phyloP scores from a whole-genome alignment of 2,113 vertebrate genomes.

The Megalops atlanticus region DNA sequence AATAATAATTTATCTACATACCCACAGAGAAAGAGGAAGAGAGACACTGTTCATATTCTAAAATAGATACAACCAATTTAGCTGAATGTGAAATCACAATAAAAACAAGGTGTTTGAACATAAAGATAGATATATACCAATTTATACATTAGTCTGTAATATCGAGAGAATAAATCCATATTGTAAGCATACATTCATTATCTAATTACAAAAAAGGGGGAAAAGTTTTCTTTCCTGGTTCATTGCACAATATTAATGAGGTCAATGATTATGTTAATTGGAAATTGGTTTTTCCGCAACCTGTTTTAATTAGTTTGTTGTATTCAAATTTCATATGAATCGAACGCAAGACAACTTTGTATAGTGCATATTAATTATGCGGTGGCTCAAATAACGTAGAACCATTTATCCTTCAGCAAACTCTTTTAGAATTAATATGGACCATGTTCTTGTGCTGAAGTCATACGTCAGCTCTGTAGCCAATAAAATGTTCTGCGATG shows the following conservation, averaged over 20 bases:
- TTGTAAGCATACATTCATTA: background rate
- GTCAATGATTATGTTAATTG: constrained; percentile 61
- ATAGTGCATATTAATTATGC: constrained; percentile 23
- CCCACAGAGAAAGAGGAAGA: too few relatives aligned
- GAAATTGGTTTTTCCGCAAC: constrained; percentile 35
- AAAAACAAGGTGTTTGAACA: too few relatives aligned
- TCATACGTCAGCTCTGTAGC: too few relatives aligned
- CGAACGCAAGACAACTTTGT: constrained; percentile 33
- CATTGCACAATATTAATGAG: constrained; percentile 61
- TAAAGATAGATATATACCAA: too few relatives aligned
- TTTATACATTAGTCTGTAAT: background rate
- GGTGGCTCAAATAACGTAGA: background rate
- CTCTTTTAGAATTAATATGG: background rate
- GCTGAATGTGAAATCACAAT: too few relatives aligned
- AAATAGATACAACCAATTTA: too few relatives aligned
- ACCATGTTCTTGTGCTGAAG: too few relatives aligned
- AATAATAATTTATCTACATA: too few relatives aligned
- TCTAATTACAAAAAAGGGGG: constrained; percentile 44
- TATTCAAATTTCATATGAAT: constrained; percentile 35
- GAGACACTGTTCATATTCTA: too few relatives aligned
- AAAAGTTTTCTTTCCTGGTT: constrained; percentile 44
- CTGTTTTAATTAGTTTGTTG: constrained; percentile 52
- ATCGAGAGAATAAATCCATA: background rate
- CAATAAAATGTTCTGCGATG: too few relatives aligned
- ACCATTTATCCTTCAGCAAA: background rate